Conservation (phyloP, 1,140 invertebrate genomes). For the Coelopa frigida region DNA sequence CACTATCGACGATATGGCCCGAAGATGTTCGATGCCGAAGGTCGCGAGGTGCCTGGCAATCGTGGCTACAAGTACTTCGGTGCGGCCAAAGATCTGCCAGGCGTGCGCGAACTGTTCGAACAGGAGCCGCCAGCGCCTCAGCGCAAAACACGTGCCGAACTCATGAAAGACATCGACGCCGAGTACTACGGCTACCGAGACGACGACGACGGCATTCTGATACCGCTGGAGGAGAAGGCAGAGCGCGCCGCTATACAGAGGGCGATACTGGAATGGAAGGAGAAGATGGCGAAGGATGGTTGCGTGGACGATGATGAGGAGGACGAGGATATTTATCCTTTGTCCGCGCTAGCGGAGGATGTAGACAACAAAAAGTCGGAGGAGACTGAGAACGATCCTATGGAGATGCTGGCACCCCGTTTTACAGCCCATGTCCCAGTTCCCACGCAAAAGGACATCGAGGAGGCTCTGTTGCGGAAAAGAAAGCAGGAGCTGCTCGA, state of each 20-base stretch:
- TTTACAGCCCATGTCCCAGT: slow-evolving; percentile 81
- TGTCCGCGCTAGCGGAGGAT: slow-evolving; percentile 33
- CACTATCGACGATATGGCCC: slow-evolving; percentile 90
- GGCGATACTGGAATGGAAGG: slow-evolving; percentile 58
- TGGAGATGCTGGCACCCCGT: slow-evolving; percentile 45
- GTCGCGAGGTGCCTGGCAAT: slow-evolving; percentile 95
- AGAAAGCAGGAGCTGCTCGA: slow-evolving; percentile 85
- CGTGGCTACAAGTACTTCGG: slow-evolving; percentile 99
- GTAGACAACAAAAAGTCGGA: slow-evolving; percentile 17
- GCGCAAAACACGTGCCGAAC: slow-evolving; percentile 86
- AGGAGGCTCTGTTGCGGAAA: slow-evolving; percentile 76
- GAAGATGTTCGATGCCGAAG: slow-evolving; percentile 91
- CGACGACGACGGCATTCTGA: slow-evolving; percentile 93
- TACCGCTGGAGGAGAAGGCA: slow-evolving; percentile 77
- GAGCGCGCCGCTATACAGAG: slow-evolving; percentile 64
- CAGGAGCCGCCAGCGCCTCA: slow-evolving; percentile 85
- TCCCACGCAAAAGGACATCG: slow-evolving; percentile 81
- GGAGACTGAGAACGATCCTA: slow-evolving; percentile 22
- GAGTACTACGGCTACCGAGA: slow-evolving; percentile 99
- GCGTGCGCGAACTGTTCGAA: slow-evolving; percentile 95
- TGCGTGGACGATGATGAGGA: slow-evolving; percentile 48
- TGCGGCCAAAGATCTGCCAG: slow-evolving; percentile 95
- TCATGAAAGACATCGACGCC: slow-evolving; percentile 97
- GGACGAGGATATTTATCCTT: slow-evolving; percentile 47
- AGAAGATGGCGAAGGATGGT: slow-evolving; percentile 54